Conservation (phyloP, 2,888 invertebrate species). For the Zeuzera pyrina region DNA sequence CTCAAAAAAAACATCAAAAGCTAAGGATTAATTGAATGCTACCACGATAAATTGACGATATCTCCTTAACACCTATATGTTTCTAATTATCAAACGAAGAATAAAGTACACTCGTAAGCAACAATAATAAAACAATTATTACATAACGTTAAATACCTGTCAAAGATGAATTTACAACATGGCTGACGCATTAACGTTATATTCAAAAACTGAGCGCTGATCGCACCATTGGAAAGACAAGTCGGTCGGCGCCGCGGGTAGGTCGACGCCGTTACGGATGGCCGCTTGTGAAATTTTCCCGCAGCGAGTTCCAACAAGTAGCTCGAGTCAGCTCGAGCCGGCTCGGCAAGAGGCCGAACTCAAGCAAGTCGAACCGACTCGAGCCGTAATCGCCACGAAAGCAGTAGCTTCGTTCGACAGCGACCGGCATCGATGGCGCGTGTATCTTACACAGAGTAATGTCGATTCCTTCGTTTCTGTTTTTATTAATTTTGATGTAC, state of each 20-base stretch:
- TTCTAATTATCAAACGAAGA: no score
- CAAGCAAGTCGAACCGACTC: constrained; percentile 14
- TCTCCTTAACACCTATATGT: no score
- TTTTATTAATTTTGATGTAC: constrained; percentile 1
- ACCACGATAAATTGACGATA: no score
- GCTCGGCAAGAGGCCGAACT: constrained; percentile 17
- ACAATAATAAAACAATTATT: no score
- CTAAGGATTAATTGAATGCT: no score
- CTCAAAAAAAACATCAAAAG: no score
- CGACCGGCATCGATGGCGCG: constrained; percentile 20
- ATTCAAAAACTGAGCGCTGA: constrained; percentile 24
- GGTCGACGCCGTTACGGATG: constrained; percentile 34
- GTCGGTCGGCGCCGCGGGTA: constrained; percentile 20
- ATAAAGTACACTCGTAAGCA: no score
- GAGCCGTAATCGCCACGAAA: constrained; percentile 21
- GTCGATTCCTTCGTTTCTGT: constrained; percentile 1
- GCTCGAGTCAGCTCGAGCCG: constrained; percentile 14
- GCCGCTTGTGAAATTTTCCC: constrained; percentile 43
- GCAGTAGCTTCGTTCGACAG: constrained; percentile 19
- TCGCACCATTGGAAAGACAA: constrained; percentile 22
- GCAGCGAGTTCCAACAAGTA: constrained; percentile 19
- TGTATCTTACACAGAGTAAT: constrained; percentile 11
- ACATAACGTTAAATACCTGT: no score
- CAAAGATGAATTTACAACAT: no score
- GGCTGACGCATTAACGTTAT: constrained; percentile 5